These are phyloP conservation scores for Phenganax stokvisi DNA, from an alignment of 92 coral and sea anemone genomes.

Conservation along the genomic window DNA sequence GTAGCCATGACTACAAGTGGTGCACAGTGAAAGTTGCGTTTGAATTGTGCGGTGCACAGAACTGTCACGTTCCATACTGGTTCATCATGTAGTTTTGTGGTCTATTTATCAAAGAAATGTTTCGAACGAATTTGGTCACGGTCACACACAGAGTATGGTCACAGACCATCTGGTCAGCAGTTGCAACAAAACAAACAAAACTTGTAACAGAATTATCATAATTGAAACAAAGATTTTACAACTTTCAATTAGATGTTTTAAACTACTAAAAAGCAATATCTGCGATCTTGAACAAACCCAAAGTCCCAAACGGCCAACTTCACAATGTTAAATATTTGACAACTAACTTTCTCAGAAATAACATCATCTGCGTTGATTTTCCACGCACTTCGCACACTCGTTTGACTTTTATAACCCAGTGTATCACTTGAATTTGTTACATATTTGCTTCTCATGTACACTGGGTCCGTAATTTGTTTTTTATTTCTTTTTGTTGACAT, in stretches of 20 bases:
- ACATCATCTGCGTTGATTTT: constrained; percentile 4
- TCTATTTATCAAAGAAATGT: too few species aligned
- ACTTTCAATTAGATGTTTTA: not conserved
- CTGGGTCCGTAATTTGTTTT: constrained; percentile 14
- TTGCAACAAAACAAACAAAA: too few species aligned
- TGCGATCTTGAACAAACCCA: not conserved
- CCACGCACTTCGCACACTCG: constrained; percentile 4
- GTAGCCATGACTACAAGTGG: too few species aligned
- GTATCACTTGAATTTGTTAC: constrained; percentile 1
- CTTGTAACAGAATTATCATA: too few species aligned
- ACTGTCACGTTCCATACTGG: too few species aligned
- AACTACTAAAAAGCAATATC: not conserved
- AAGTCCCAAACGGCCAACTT: not conserved
- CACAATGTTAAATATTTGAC: not conserved
- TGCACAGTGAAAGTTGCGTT: too few species aligned
- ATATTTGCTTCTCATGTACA: constrained; percentile 35
- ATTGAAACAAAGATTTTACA: too few species aligned
- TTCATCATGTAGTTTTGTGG: too few species aligned
- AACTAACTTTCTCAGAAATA: constrained; percentile 20
- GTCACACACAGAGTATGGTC: too few species aligned
- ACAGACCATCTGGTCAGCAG: too few species aligned
- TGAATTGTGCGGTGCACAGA: too few species aligned
- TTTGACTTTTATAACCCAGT: not conserved
- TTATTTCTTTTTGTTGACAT: constrained; percentile 8
- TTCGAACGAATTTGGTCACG: too few species aligned